Evolutionary conservation across 1,140 invertebrate genomes (phyloP).

Genomic region (Lasioglossum baleicum): DNA sequence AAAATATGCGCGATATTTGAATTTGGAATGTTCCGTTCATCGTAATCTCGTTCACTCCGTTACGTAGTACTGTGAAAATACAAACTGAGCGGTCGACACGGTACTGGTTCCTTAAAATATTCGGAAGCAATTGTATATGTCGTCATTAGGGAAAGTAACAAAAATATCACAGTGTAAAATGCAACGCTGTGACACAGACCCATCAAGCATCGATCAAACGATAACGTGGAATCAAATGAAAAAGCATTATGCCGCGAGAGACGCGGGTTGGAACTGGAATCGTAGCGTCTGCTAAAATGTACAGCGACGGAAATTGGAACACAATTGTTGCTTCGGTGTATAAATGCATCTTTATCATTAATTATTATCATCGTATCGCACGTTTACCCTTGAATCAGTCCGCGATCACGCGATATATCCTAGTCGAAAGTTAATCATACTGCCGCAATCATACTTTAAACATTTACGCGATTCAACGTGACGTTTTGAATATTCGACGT

Average conservation of each 20-base stretch:
- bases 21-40: too few species aligned
- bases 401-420: conserved; percentile 66
- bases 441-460: conserved; percentile 66
- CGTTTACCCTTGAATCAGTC: conserved; percentile 61
- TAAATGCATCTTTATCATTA: conserved; percentile 53
- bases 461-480: too few species aligned
- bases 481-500: too few species aligned
- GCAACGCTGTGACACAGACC: conserved; percentile 72
- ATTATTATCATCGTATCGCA: conserved; percentile 43
- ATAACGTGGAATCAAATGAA: too few species aligned
- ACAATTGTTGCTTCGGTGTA: conserved; percentile 29
- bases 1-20: not conserved
- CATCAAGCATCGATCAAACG: conserved; percentile 60
- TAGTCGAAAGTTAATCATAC: conserved; percentile 59
- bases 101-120: conserved; percentile 23
- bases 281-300: conserved; percentile 30
- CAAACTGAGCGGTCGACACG: conserved; percentile 41
- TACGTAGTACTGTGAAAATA: too few species aligned
- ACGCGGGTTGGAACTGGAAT: conserved; percentile 41
- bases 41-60: conserved; percentile 43
- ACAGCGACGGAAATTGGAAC: conserved; percentile 42
- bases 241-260: too few species aligned
- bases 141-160: conserved; percentile 65
- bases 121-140: conserved; percentile 37
- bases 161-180: conserved; percentile 75